A percentile compares a stretch with the other conserved stretches of the same genome.
phyloP scores from a whole-genome alignment of 35 echinoderm and acorn worm genomes.

The Acanthaster planci region DNA sequence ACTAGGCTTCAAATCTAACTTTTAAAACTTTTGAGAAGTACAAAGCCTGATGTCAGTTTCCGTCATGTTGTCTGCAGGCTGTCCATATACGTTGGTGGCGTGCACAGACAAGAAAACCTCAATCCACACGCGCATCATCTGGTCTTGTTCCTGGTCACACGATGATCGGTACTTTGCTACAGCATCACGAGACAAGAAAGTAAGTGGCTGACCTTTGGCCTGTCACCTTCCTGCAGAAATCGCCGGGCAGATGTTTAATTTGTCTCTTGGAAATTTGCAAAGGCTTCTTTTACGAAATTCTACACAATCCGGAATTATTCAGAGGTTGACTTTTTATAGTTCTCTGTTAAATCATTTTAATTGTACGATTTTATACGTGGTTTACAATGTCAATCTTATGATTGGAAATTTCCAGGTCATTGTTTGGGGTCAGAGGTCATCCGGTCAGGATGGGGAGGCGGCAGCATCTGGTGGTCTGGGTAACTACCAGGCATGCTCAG shows the following conservation, averaged over 20 bases:
- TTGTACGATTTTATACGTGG: too few species aligned
- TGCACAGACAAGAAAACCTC: constrained; percentile 92
- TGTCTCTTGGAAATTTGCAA: not conserved
- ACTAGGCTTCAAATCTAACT: too few species aligned
- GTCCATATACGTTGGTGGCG: constrained; percentile 57
- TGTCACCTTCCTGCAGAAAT: too few species aligned
- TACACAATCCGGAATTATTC: not conserved
- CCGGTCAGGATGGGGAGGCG: not conserved
- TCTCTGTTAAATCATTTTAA: not conserved
- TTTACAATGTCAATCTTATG: too few species aligned
- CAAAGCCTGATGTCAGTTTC: not conserved
- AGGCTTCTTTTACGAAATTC: not conserved
- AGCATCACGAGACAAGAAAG: constrained; percentile 94
- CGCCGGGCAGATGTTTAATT: not conserved
- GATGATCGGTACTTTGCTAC: constrained; percentile 89
- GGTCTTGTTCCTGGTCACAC: constrained; percentile 94
- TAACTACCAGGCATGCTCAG: constrained; percentile 61
- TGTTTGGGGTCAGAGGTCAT: constrained; percentile 73
- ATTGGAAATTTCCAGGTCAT: constrained; percentile 59
- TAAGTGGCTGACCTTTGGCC: constrained; percentile 3
- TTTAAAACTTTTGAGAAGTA: not conserved
- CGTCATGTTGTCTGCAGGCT: constrained; percentile 20
- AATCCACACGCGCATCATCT: constrained; percentile 85
- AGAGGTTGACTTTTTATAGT: not conserved
- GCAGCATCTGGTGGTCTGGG: constrained; percentile 35